These are phyloP conservation scores for Chaenocephalus aceratus DNA, from an alignment of 2,113 vertebrate species.

Conservation along the genomic window DNA sequence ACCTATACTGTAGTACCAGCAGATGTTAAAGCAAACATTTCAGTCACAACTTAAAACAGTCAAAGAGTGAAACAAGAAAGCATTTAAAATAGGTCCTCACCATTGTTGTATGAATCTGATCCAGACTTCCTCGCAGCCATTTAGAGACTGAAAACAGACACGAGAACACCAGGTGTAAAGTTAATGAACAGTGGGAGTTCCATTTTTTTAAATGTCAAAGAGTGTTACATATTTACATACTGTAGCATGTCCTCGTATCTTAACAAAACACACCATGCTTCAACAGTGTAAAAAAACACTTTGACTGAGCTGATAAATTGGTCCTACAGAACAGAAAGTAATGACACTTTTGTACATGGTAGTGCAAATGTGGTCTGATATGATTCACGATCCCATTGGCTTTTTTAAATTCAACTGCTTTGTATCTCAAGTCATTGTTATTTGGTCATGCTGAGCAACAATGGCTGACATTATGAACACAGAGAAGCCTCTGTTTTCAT, in stretches of 20 bases:
- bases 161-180: background rate
- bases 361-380: background rate
- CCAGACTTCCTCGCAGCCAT: constrained; percentile 98
- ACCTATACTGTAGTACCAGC: background rate
- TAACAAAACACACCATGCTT: background rate
- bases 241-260: background rate
- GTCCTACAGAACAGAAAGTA: background rate
- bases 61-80: background rate
- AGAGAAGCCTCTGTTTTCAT: constrained; percentile 40
- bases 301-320: constrained; percentile 4
- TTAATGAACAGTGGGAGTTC: constrained; percentile 6
- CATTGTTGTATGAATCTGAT: constrained; percentile 91
- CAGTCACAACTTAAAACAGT: background rate
- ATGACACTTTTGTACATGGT: background rate
- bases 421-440: constrained; percentile 22
- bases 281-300: constrained; percentile 1
- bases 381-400: background rate
- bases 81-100: constrained; percentile 81
- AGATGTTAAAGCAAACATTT: background rate
- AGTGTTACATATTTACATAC: constrained; percentile 2
- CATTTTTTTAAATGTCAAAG: background rate
- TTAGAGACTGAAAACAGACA: constrained; percentile 89
- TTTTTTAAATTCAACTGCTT: constrained; percentile 28
- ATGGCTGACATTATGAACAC: constrained; percentile 55
- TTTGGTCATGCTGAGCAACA: constrained; percentile 44